Percentiles rank a stretch among this genome's conserved stretches.
phyloP scores from a whole-genome alignment of 2,113 vertebrate species.

The Motacilla alba region DNA sequence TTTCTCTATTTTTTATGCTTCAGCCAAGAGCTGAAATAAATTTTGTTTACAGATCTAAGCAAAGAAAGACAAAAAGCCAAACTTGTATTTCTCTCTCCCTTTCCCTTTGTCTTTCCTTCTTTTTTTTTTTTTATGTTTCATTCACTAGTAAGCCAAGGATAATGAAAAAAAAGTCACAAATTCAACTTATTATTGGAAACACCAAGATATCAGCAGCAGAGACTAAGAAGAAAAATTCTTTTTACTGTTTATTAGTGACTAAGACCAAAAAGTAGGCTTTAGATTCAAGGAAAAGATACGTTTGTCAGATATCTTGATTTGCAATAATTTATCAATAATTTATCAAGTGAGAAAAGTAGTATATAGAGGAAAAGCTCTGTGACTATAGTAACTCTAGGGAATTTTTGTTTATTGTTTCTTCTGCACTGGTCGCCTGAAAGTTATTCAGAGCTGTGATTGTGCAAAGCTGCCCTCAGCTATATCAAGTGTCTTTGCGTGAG shows the following conservation, averaged over 20 bases:
- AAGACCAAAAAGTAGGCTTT: neutral
- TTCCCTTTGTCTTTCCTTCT: neutral
- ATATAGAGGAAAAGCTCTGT: no score
- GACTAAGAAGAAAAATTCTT: neutral
- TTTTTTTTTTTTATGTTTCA: neutral
- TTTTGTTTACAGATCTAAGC: neutral
- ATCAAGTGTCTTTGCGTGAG: neutral
- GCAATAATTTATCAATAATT: neutral
- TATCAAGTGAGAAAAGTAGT: no score
- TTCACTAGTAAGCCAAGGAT: neutral
- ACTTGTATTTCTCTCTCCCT: neutral
- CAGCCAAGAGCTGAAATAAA: neutral
- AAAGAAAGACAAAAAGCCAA: conserved; percentile 34
- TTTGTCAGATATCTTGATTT: neutral
- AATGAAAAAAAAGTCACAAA: neutral
- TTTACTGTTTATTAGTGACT: neutral
- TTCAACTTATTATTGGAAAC: neutral
- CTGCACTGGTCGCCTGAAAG: neutral
- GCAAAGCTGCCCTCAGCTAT: neutral
- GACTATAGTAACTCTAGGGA: neutral
- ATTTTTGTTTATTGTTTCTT: neutral
- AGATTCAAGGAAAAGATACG: neutral
- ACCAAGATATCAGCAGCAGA: neutral
- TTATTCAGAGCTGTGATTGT: neutral
- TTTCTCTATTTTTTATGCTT: neutral